Conservation (phyloP, 2,797 vertebrate genomes). For the Crocodylus rhombifer region DNA sequence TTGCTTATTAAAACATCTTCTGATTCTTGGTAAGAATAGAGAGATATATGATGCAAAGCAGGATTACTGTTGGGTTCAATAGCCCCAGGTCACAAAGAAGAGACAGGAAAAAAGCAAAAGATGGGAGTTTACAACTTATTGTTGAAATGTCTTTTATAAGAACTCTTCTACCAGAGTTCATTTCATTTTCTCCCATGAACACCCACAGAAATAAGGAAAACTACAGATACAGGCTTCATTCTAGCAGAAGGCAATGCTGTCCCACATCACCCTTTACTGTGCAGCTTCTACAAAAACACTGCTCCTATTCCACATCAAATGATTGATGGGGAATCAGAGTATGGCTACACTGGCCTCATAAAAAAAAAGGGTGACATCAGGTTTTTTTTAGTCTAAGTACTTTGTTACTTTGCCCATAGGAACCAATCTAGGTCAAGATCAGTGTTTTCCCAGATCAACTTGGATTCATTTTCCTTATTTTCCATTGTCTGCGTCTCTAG, state of each 20-base stretch:
- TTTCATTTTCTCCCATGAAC: neutral
- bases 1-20: accelerated
- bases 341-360: neutral
- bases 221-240: neutral
- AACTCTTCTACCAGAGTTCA: neutral
- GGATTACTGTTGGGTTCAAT: neutral
- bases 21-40: neutral
- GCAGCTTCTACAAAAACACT: neutral
- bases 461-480: neutral
- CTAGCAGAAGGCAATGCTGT: accelerated
- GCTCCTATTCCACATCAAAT: neutral
- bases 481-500: neutral
- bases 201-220: neutral
- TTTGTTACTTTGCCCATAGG: neutral
- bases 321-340: neutral
- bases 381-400: neutral
- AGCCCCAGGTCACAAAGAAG: neutral
- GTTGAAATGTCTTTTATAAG: neutral
- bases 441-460: accelerated
- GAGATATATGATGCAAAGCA: too few species aligned
- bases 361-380: neutral
- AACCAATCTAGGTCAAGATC: neutral
- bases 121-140: neutral
- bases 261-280: neutral
- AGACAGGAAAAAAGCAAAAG: neutral